Conservation (phyloP, 2,113 vertebrate species). For the Pelecanus crispus region DNA sequence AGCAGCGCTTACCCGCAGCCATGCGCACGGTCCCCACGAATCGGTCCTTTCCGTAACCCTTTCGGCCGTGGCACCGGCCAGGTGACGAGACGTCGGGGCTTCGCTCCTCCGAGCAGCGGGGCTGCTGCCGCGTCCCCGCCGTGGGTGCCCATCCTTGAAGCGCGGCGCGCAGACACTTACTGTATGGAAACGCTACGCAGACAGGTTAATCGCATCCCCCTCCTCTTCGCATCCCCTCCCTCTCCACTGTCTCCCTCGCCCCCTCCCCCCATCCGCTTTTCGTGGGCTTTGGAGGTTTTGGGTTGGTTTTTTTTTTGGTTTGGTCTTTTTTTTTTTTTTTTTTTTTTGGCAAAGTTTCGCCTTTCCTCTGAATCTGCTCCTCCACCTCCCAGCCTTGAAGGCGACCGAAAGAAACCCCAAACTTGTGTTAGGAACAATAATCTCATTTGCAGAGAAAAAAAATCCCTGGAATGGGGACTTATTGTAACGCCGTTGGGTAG, state of each 20-base stretch:
- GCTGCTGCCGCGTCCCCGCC: background rate
- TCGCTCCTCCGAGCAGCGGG: background rate
- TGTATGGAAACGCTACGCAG: background rate
- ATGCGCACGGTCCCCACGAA: background rate
- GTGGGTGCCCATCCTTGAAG: background rate
- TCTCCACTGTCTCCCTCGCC: background rate
- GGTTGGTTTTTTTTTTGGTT: too few relatives aligned
- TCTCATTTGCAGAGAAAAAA: conserved; percentile 60
- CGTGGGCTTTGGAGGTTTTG: background rate
- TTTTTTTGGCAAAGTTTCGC: background rate
- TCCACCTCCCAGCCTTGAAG: conserved; percentile 23
- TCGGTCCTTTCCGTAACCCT: background rate
- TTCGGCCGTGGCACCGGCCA: background rate
- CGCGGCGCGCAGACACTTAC: background rate
- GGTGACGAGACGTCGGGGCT: background rate
- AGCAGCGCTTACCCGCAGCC: conserved; percentile 60
- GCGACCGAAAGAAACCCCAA: conserved; percentile 5
- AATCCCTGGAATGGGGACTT: conserved; percentile 72
- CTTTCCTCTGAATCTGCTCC: background rate
- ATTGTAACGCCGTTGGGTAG: conserved; percentile 65
- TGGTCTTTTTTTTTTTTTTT: too few relatives aligned
- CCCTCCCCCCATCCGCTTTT: background rate
- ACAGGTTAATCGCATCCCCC: background rate
- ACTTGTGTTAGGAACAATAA: conserved; percentile 48
- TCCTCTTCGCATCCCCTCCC: background rate